These are phyloP conservation scores for Pandemis heparana DNA, from an alignment of 2,888 invertebrate genomes.

Conservation along the genomic window DNA sequence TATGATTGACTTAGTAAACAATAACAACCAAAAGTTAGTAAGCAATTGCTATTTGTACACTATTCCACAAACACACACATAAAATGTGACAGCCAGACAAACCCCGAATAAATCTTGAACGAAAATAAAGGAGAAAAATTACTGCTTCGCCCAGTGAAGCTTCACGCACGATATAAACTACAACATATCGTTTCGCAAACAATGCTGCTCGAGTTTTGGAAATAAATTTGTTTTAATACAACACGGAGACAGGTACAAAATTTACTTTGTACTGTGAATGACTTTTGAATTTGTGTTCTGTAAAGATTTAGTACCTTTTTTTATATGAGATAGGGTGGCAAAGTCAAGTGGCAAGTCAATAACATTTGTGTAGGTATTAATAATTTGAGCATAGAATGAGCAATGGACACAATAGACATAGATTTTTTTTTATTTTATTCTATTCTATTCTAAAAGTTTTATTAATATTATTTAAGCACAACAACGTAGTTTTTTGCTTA, in stretches of 20 bases:
- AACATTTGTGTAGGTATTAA: too few relatives aligned
- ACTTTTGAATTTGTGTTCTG: too few relatives aligned
- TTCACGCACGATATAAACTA: conserved; percentile 50
- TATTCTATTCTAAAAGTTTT: too few relatives aligned
- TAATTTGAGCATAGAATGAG: too few relatives aligned
- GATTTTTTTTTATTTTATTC: too few relatives aligned
- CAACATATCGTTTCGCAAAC: conserved; percentile 43
- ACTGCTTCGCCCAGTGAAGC: conserved; percentile 46
- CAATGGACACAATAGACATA: too few relatives aligned
- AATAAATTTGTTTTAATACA: conserved; percentile 18
- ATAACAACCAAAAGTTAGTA: neutral
- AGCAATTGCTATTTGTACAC: conserved; percentile 18
- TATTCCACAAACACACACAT: conserved; percentile 44
- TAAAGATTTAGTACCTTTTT: too few relatives aligned
- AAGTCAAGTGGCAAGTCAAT: too few relatives aligned
- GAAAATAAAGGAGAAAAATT: conserved; percentile 50
- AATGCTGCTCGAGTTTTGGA: conserved; percentile 20
- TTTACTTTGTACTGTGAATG: neutral
- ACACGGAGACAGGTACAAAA: neutral
- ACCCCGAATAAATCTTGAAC: conserved; percentile 58
- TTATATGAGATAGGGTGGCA: too few relatives aligned
- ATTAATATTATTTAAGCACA: too few relatives aligned
- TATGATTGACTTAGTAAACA: neutral
- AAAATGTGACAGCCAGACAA: conserved; percentile 55
- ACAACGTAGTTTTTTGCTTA: too few relatives aligned